Conservation (phyloP, 2,888 invertebrate genomes). For the Coecobrya sp. region DNA sequence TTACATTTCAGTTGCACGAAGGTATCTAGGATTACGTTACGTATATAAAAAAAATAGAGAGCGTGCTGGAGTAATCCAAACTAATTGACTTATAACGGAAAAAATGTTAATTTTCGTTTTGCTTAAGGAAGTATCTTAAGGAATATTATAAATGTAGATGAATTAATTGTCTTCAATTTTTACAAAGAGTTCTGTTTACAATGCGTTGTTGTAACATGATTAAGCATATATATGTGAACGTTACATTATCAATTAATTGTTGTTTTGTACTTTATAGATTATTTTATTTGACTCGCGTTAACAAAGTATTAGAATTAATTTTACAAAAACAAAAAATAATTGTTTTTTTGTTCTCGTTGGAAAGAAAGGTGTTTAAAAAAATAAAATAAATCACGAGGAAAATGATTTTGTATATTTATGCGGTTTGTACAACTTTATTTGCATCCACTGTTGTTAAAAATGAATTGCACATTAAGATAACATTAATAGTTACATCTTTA, state of each 20-base stretch:
- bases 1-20: conserved; percentile 17
- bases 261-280: conserved; percentile 52
- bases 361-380: conserved; percentile 12
- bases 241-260: neutral
- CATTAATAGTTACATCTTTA: no score
- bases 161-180: conserved; percentile 7
- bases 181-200: neutral
- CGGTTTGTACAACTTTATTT: no score
- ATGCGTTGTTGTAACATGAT: neutral
- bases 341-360: conserved; percentile 29
- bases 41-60: no score
- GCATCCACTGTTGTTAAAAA: no score
- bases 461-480: neutral
- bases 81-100: conserved; percentile 15
- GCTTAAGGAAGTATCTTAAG: neutral
- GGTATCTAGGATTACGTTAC: neutral
- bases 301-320: conserved; percentile 41
- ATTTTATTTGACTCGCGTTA: conserved; percentile 37
- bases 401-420: conserved; percentile 13
- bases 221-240: neutral
- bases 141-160: neutral
- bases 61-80: neutral
- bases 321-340: neutral
- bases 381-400: conserved; percentile 30
- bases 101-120: neutral